phyloP scores from a whole-genome alignment of 2,888 invertebrate genomes.

The Dicyrtoma fusca region DNA sequence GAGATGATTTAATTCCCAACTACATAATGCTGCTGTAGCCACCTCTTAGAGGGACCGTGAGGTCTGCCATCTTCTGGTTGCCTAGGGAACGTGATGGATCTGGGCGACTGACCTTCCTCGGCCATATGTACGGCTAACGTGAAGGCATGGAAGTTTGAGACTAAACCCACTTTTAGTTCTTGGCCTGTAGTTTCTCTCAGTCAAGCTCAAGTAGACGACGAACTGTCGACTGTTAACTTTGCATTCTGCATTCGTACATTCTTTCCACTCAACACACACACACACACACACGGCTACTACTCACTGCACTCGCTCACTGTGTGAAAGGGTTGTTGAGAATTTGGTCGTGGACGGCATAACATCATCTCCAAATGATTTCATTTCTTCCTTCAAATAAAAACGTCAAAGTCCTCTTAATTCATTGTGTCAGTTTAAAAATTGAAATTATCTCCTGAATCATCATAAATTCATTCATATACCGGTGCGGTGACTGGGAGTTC shows the following conservation, averaged over 20 bases:
- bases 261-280: too few species aligned
- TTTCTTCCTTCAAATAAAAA: conserved; percentile 14
- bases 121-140: conserved; percentile 9
- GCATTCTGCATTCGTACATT: too few species aligned
- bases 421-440: conserved; percentile 16
- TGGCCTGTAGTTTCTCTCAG: background rate
- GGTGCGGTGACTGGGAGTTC: too few species aligned
- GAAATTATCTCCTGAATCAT: background rate
- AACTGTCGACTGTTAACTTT: too few species aligned
- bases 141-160: background rate
- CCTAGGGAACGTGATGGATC: background rate
- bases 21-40: too few species aligned
- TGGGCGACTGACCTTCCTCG: conserved; percentile 21
- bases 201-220: too few species aligned
- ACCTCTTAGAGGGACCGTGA: too few species aligned
- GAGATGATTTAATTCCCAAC: too few species aligned
- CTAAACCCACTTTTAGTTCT: background rate
- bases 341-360: conserved; percentile 1
- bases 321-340: background rate
- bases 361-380: conserved; percentile 21
- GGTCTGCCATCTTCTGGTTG: background rate
- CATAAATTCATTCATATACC: too few species aligned
- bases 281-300: too few species aligned
- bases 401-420: conserved; percentile 20
- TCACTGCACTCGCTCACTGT: too few species aligned